These are phyloP conservation scores for Stichopus chloronotus DNA, from an alignment of 35 echinoderm and acorn worm genomes.

Conservation along the genomic window DNA sequence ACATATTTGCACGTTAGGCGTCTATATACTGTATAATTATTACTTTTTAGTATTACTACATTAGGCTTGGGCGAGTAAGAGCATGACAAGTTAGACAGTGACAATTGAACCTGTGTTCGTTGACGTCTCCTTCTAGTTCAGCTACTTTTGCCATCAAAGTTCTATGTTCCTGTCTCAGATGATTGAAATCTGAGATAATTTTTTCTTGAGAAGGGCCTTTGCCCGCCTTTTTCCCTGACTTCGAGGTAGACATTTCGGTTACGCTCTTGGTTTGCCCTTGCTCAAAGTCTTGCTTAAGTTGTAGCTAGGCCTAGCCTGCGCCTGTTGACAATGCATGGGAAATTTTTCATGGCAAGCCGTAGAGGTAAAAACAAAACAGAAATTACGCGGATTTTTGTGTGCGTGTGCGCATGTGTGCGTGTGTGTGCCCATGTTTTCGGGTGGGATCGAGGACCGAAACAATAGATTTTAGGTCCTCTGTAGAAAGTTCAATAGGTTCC, in stretches of 20 bases:
- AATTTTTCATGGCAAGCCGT: not conserved
- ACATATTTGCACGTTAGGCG: no score
- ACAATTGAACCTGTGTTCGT: conserved; percentile 80
- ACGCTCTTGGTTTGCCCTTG: not conserved
- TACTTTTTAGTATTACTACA: no score
- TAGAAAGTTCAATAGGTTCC: no score
- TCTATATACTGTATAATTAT: no score
- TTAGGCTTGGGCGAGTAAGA: no score
- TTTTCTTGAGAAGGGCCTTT: conserved; percentile 80
- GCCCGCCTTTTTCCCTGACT: conserved; percentile 55
- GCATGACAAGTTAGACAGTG: not conserved
- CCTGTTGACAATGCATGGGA: not conserved
- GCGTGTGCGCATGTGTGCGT: no score
- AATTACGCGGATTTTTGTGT: no score
- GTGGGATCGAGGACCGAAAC: no score
- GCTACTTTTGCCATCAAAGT: conserved; percentile 80
- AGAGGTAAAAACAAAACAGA: not conserved
- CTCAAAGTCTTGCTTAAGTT: not conserved
- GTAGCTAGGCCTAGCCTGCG: not conserved
- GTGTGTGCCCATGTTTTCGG: no score
- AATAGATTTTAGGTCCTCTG: no score
- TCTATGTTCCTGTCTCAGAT: conserved; percentile 87
- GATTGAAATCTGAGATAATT: conserved; percentile 88
- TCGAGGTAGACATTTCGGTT: conserved; percentile 23
- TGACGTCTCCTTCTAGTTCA: conserved; percentile 88